Conservation (phyloP, 2,797 vertebrate genomes). For the Muraenolepis orangiensis region DNA sequence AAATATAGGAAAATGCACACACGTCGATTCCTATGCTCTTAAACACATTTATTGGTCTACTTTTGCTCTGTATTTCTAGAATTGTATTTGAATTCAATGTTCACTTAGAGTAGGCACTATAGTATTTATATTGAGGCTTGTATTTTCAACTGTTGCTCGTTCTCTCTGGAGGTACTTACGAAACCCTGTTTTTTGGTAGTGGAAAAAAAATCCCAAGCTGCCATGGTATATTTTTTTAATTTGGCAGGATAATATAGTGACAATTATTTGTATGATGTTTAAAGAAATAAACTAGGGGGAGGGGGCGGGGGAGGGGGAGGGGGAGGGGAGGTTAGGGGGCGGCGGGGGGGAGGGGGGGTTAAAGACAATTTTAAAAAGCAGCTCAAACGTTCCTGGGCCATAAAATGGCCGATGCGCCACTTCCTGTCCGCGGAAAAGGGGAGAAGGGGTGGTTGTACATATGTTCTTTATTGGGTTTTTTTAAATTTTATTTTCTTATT, state of each 20-base stretch:
- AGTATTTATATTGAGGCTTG: constrained; percentile 99
- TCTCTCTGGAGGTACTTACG: constrained; percentile 98
- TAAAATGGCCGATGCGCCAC: constrained; percentile 86
- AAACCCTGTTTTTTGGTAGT: constrained; percentile 99
- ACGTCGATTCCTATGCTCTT: constrained; percentile 99
- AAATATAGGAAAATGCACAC: constrained; percentile 99
- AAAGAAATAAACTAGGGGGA: constrained; percentile 82
- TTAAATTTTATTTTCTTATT: constrained; percentile 35
- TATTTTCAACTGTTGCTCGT: constrained; percentile 99
- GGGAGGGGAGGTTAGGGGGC: constrained; percentile 71
- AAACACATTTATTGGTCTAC: constrained; percentile 99
- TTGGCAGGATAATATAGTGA: constrained; percentile 99
- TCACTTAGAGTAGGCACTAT: constrained; percentile 99
- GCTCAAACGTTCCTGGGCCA: constrained; percentile 84
- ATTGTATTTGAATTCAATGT: constrained; percentile 99
- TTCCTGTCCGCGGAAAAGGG: constrained; percentile 86
- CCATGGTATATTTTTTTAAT: constrained; percentile 99
- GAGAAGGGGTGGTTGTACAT: constrained; percentile 99
- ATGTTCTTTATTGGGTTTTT: constrained; percentile 80
- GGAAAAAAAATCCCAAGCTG: constrained; percentile 97
- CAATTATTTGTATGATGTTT: constrained; percentile 99
- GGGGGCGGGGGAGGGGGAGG: constrained; percentile 75
- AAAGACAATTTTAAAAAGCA: constrained; percentile 79
- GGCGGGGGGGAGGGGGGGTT: constrained; percentile 74
- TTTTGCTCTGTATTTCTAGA: constrained; percentile 99